Conservation (phyloP, 2,888 invertebrate genomes). For the Thalpophila matura region DNA sequence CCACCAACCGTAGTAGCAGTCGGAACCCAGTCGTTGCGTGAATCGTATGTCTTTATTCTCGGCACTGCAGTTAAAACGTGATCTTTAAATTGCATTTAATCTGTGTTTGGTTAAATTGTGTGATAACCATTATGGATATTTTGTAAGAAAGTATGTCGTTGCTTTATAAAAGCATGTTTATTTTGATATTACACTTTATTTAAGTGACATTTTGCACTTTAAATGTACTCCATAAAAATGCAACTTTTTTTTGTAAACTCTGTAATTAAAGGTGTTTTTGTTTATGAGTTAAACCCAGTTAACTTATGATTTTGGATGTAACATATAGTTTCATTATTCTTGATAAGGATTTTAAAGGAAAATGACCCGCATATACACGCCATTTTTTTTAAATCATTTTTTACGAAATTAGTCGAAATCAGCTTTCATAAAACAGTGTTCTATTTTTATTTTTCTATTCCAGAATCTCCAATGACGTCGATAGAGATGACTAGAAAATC, state of each 20-base stretch:
- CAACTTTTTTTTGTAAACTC: not conserved
- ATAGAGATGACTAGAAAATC: too few species aligned
- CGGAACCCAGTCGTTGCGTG: constrained; percentile 18
- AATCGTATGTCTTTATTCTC: constrained; percentile 1
- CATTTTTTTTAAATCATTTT: not conserved
- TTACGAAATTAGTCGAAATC: not conserved
- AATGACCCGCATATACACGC: not conserved
- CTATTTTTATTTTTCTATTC: too few species aligned
- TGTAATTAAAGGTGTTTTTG: constrained; percentile 7
- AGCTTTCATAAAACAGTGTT: not conserved
- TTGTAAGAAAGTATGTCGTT: too few species aligned
- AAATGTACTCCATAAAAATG: not conserved
- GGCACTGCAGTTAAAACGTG: too few species aligned
- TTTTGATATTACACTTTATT: not conserved
- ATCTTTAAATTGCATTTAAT: too few species aligned
- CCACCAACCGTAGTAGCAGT: constrained; percentile 18
- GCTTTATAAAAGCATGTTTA: too few species aligned
- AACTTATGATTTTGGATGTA: constrained; percentile 3
- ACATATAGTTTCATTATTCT: not conserved
- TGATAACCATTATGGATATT: too few species aligned
- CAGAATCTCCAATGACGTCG: too few species aligned
- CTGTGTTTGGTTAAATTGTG: too few species aligned
- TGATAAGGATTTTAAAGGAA: too few species aligned
- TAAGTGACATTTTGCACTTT: not conserved
- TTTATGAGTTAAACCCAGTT: constrained; percentile 2